These are phyloP conservation scores for Oceanites oceanicus DNA, from an alignment of 2,113 vertebrate species.

Conservation along the genomic window DNA sequence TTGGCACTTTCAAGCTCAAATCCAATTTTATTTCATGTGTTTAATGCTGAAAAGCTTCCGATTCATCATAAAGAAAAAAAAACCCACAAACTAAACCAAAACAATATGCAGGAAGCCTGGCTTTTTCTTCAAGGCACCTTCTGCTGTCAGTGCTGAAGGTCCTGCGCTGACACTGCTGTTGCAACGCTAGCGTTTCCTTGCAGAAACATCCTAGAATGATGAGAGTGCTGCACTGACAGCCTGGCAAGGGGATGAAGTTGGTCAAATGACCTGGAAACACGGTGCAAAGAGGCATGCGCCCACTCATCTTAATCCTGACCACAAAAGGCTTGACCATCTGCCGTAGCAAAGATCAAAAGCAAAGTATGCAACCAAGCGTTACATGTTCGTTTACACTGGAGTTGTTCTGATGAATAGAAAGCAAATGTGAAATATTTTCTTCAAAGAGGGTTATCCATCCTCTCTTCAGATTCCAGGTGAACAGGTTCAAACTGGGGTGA, in stretches of 20 bases:
- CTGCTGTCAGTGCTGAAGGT: background rate
- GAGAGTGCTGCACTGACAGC: background rate
- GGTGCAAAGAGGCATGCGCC: background rate
- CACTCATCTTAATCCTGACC: background rate
- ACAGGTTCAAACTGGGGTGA: background rate
- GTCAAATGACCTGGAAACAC: background rate
- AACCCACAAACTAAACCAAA: background rate
- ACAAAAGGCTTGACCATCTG: background rate
- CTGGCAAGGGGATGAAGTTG: background rate
- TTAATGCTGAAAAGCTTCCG: background rate
- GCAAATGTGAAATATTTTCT: background rate
- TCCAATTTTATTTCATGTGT: background rate
- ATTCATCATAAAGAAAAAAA: background rate
- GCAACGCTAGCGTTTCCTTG: background rate
- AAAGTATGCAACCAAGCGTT: background rate
- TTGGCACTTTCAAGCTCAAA: background rate
- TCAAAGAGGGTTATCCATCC: background rate
- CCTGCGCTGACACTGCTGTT: background rate
- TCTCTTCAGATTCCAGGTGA: background rate
- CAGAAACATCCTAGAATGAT: background rate
- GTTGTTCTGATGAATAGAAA: background rate
- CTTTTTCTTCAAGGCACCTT: background rate
- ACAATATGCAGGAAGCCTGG: background rate
- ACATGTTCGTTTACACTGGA: background rate
- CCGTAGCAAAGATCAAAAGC: background rate